Evolutionary conservation across 2,888 invertebrate genomes (phyloP), one percentile per base, ranked within the genome.

Genomic region (Salticus scenicus): DNA sequence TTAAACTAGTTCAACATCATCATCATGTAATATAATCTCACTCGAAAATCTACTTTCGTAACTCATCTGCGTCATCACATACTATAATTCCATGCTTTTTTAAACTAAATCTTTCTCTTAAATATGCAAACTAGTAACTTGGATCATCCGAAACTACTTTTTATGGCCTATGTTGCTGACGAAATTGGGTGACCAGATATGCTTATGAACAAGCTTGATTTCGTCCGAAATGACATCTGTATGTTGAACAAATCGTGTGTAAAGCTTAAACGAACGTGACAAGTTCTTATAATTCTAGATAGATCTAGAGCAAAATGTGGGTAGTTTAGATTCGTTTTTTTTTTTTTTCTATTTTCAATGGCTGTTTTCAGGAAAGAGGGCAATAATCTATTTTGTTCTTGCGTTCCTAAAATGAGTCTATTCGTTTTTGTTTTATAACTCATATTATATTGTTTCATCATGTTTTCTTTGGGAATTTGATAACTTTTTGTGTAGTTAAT

Each of bases 111-210:
- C 57, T 12, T 24, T 57, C 57, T 57, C 20, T 47, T 57, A 17
- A 24, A 24, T 24, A 57, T 57, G 42, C 24, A 57, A 57, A 57
- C 8, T 57, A 24, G 17, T 12, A 17, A 10, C 47, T 12, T 12
- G 24, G 24, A 57, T 24, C 57, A 57, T 57, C 57, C 20, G 24
- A 57, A 57, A 2, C 57, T 57, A 17, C 57, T 57, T 57, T 57
- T 57, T 57, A 57, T 57, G 57, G 24, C 20, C 47, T 24, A 24
- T 17, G 57, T 57, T 24, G 57, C 2, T 57, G 57, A 57, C 24
- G 57, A 57, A 57, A 57, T 24, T 57, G 57, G 57, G 57, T 57
- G 57, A 57, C 57, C 57, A 57, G 57, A 24, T 24, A 57, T 5
- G 5, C 17, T 24, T 24, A 24, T 24, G 24, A 24, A 5, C 57